These are phyloP conservation scores for Pseudomyrmex sp. DNA, from an alignment of 1,140 invertebrate genomes.

Conservation along the genomic window DNA sequence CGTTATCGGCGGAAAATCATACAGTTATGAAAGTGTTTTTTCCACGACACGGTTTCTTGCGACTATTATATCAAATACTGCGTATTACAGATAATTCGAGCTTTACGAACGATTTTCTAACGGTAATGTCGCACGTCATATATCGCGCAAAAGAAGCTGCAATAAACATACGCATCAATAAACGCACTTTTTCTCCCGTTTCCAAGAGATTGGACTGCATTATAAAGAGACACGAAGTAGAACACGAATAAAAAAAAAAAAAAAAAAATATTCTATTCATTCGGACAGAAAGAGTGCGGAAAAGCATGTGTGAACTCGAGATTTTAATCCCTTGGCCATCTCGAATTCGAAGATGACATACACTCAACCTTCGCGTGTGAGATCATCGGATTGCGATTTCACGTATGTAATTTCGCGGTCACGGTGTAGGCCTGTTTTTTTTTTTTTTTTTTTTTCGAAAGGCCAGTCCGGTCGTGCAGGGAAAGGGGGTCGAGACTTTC, in stretches of 20 bases:
- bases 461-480: constrained; percentile 1
- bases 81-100: constrained; percentile 25
- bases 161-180: background rate
- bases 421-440: background rate
- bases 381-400: constrained; percentile 20
- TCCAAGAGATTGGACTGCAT: background rate
- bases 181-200: too few relatives aligned
- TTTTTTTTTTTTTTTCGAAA: constrained; percentile 29
- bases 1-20: constrained; percentile 28
- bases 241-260: background rate
- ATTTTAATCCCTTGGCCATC: constrained; percentile 19
- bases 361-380: background rate
- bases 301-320: background rate
- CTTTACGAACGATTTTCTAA: constrained; percentile 26
- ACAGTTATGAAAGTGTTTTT: constrained; percentile 14
- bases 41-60: constrained; percentile 21
- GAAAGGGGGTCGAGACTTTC: constrained; percentile 47
- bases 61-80: constrained; percentile 20
- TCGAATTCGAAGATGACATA: constrained; percentile 26
- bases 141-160: background rate
- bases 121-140: background rate
- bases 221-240: background rate
- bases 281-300: background rate
- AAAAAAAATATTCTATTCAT: background rate
- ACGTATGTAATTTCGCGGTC: constrained; percentile 15